phyloP scores from a whole-genome alignment of 2,113 vertebrate species.

The Pipra filicauda region DNA sequence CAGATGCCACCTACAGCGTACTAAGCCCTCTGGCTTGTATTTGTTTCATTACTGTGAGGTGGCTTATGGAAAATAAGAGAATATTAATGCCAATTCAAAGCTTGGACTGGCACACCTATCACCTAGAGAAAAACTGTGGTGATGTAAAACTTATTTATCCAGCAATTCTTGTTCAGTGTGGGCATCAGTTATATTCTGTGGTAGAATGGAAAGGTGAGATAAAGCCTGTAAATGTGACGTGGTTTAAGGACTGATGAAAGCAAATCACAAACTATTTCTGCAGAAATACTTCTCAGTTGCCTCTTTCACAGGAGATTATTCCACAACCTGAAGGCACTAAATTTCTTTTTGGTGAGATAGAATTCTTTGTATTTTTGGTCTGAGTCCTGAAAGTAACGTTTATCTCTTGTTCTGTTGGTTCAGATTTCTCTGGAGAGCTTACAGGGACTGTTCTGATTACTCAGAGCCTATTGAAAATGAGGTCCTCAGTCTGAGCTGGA shows the following conservation, averaged over 20 bases:
- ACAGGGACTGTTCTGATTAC: not conserved
- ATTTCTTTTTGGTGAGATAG: accelerated
- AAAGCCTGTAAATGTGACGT: not conserved
- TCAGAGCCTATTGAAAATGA: not conserved
- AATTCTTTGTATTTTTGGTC: not conserved
- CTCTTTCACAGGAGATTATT: not conserved
- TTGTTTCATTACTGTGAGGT: not conserved
- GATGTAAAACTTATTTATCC: not conserved
- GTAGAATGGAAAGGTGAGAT: not conserved
- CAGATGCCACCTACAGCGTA: not conserved
- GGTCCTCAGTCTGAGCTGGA: not conserved
- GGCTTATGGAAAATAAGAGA: not conserved
- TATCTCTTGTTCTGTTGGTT: not conserved
- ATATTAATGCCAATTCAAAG: not conserved
- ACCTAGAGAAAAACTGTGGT: not conserved
- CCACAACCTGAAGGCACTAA: not conserved
- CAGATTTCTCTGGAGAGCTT: not conserved
- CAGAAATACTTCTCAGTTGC: not conserved
- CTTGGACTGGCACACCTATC: not conserved
- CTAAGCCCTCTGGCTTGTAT: not conserved
- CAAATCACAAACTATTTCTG: not conserved
- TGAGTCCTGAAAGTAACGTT: not conserved
- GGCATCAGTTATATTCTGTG: not conserved
- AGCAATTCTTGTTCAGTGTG: not conserved
- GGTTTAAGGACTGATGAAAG: not conserved